Base-by-base conservation (phyloP, 2,797 vertebrate species). In the Anniella stebbinsi region DNA sequence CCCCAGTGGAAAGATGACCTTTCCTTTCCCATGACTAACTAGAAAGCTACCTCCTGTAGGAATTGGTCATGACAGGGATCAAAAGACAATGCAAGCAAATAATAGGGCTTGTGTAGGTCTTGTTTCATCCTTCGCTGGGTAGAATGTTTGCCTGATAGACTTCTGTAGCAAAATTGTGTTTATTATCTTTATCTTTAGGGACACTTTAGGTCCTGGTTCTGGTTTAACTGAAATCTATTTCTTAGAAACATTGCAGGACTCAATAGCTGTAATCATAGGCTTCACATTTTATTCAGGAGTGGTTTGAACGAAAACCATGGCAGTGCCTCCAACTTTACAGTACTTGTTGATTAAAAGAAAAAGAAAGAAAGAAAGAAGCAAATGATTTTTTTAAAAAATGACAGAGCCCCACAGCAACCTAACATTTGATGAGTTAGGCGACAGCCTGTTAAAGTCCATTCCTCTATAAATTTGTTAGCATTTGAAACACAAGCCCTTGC, bases 51-150 rank as follows among this genome's bases (percentile, higher is more conserved):
- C n/a, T 92, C 48, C 67, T 92, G 66, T 84, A 92, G 85, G 69
- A 93, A 51, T 2, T 0, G 70, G 87, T 92, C 90, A 18, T 66
- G 48, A 18, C 75, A 45, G 36, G 73, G 77, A 94, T 96, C 92
- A 95, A 63, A 70, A 90, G 87, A 91, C 93, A 94, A 95, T 93
- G 91, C 89, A 77, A 18, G 75, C 63, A 93, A 91, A 92, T 86
- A 91, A 28, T 38, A 86, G 90, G 38, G 33, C 67, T 91, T 93
- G 70, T 82, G 78, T 91, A 94, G 88, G 89, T 93, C 73, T 10
- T 33, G 17, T 95, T 94, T 90, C 63, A 87, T 28, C 4, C 33
- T 91, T 89, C 87, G 33, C 88, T 94, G 90, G 87, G 41, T 60
- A 9, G n/a, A 88, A 5, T 63, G n/a, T 91, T 92, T 87, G 63